A percentile compares a stretch with the other conserved stretches of the same genome.
Conservation (phyloP, 2,888 invertebrate genomes). For the Apotomis turbidana region DNA sequence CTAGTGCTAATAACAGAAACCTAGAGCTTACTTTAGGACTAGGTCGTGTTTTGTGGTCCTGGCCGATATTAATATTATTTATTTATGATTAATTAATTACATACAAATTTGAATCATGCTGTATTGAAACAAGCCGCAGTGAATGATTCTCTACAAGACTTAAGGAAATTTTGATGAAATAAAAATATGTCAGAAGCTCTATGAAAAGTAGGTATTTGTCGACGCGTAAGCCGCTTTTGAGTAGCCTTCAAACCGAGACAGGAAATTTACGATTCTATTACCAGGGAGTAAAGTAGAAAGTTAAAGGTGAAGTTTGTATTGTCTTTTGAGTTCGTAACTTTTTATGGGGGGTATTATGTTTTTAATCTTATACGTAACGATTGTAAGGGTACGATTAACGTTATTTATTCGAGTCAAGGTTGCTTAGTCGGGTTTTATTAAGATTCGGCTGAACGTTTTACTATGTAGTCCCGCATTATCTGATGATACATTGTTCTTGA, state of each 20-base stretch:
- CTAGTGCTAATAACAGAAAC: too few species aligned
- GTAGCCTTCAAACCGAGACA: slow-evolving; percentile 35
- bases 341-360: slow-evolving; percentile 35
- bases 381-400: slow-evolving; percentile 35
- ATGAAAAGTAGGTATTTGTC: slow-evolving; percentile 72
- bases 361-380: slow-evolving; percentile 32
- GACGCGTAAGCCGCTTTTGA: slow-evolving; percentile 52
- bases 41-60: too few species aligned
- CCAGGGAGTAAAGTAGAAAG: slow-evolving; percentile 3
- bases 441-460: slow-evolving; percentile 34
- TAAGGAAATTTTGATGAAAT: slow-evolving; percentile 58
- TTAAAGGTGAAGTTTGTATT: not conserved
- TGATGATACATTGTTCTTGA: not conserved
- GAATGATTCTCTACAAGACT: slow-evolving; percentile 53
- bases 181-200: slow-evolving; percentile 62
- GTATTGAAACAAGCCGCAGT: slow-evolving; percentile 48
- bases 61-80: too few species aligned
- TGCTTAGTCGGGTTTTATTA: slow-evolving; percentile 13
- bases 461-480: slow-evolving; percentile 14
- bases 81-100: too few species aligned
- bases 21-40: too few species aligned
- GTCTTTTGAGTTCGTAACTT: slow-evolving; percentile 16
- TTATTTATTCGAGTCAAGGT: slow-evolving; percentile 30
- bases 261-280: slow-evolving; percentile 4
- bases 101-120: slow-evolving; percentile 43